Conservation (phyloP, 1,140 invertebrate species). For the Drosophila mojavensis region DNA sequence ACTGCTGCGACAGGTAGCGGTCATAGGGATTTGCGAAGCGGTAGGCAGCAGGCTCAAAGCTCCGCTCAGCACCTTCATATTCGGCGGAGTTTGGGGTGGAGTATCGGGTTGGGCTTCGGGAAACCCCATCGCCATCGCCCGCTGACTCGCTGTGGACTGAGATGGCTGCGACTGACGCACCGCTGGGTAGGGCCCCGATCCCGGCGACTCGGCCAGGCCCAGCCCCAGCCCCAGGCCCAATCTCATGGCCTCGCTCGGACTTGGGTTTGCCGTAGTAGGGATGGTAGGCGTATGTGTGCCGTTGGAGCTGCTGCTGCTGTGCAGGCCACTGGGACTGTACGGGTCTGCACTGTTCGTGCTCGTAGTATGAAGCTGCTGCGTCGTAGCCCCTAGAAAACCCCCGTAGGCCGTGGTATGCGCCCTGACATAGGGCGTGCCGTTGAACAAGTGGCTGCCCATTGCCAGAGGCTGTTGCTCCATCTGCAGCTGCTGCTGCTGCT, state of each 20-base stretch:
- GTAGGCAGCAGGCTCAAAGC: conserved; percentile 86
- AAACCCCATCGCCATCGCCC: conserved; percentile 89
- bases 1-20: conserved; percentile 85
- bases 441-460: conserved; percentile 73
- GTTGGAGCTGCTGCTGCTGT: conserved; percentile 58
- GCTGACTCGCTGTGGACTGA: conserved; percentile 78
- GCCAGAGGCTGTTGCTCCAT: conserved; percentile 52
- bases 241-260: conserved; percentile 41
- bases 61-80: conserved; percentile 93
- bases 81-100: conserved; percentile 95
- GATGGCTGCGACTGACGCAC: conserved; percentile 58
- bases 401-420: conserved; percentile 84
- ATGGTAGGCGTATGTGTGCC: conserved; percentile 77
- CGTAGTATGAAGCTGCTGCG: conserved; percentile 82
- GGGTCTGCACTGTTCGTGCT: conserved; percentile 68
- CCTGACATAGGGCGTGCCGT: conserved; percentile 85
- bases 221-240: conserved; percentile 30
- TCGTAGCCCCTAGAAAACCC: conserved; percentile 85
- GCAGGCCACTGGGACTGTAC: conserved; percentile 65
- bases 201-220: conserved; percentile 12
- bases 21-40: conserved; percentile 85
- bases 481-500: conserved; percentile 27
- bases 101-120: conserved; percentile 94
- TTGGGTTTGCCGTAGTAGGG: conserved; percentile 69
- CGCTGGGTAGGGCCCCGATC: conserved; percentile 17